Base-by-base conservation (phyloP, 35 echinoderm and acorn worm genomes). In the Amphiura filiformis region DNA sequence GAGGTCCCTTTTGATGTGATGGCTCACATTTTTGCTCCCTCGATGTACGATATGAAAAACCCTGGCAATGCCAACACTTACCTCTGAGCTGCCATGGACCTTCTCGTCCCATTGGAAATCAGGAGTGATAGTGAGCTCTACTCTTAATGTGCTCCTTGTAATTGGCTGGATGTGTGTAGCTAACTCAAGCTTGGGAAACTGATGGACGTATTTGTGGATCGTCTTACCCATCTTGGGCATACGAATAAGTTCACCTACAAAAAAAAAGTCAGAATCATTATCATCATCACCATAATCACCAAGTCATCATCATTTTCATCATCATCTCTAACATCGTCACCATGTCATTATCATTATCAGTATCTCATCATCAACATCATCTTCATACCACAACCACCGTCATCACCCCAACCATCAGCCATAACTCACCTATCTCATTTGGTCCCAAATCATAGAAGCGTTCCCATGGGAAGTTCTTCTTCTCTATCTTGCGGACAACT, bases 161-260 rank as follows among this genome's bases (percentile, higher is more conserved):
- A 99, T 99, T 17, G 96, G 96, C 42, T 99, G 96, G 52, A 99
- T 99, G 84, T 99, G 96, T 14, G 96, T 91, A 0, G 96, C 87
- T 31, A 99, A 79, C 56, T 99, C 96, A 64, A 99, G 76, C 77
- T 94, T 92, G 1, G 96, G 96, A 30, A 99, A 99, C 81, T 94
- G 93, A 44, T 99, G 96, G 13, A 99, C 86, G 77, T 95, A 99
- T 75, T 94, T 99, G 90, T 99, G 96, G 64, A 99, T 92, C n/a
- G 96, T 99, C 87, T 99, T 99, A 17, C 96, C 93, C 96, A 99
- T 92, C 89, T 99, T 99, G 36, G 96, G 96, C 96, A 99, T 94
- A 20, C 96, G 93, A 75, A 99, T 99, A 52, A 99, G 90, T 87
- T 99, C 96, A 22, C 96, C 96, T 34, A 99, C n/a, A n/a, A n/a